These are phyloP conservation scores for Tympanoctomys barrerae DNA, from an alignment of 2,797 vertebrate species.

Conservation along the genomic window DNA sequence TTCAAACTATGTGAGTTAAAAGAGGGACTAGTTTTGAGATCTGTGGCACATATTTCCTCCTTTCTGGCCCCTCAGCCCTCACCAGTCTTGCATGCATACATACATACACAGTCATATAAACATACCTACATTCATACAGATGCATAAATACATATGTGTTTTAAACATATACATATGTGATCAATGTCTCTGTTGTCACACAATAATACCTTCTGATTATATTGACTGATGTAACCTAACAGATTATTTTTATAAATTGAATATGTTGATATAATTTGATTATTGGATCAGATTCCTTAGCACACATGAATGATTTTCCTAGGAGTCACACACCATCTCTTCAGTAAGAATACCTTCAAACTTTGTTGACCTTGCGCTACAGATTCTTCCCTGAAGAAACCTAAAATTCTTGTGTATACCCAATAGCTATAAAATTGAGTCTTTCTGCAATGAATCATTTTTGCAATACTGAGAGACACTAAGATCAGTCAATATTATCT, in stretches of 20 bases:
- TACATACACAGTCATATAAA: background rate
- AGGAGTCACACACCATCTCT: background rate
- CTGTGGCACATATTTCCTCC: background rate
- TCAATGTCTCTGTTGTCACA: background rate
- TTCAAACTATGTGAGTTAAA: background rate
- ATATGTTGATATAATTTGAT: background rate
- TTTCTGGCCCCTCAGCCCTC: background rate
- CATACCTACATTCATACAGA: background rate
- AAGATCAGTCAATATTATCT: background rate
- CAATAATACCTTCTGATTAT: slow-evolving; percentile 24
- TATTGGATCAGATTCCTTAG: background rate
- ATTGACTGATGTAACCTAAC: background rate
- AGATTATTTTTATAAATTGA: background rate
- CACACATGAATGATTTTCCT: background rate
- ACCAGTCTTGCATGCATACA: background rate
- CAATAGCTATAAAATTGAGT: background rate
- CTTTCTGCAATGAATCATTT: background rate
- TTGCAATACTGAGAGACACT: background rate
- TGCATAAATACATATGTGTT: background rate
- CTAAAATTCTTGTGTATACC: background rate
- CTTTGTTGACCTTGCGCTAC: background rate
- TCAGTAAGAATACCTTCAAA: background rate
- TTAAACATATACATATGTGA: background rate
- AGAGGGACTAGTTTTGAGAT: background rate
- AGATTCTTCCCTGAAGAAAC: background rate